phyloP scores from a whole-genome alignment of 2,797 vertebrate genomes.

The Phyllotis vaccarum region DNA sequence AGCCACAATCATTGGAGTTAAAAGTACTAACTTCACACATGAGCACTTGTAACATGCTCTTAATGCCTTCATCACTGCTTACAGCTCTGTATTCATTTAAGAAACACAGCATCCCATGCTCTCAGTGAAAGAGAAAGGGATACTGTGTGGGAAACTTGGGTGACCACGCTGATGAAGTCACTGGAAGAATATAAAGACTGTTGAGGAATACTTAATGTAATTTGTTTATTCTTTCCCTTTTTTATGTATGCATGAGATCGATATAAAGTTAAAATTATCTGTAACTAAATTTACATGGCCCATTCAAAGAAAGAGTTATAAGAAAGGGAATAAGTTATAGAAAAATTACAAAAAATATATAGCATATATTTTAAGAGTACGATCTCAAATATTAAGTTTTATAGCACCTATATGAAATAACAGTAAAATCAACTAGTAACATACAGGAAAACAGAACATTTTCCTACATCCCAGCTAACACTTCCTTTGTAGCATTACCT shows the following conservation, averaged over 20 bases:
- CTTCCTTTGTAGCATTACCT: constrained; percentile 88
- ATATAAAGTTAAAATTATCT: constrained; percentile 34
- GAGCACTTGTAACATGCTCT: not conserved
- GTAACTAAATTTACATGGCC: not conserved
- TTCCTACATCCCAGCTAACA: not conserved
- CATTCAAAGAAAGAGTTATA: not conserved
- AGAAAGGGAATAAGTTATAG: not conserved
- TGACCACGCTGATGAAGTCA: not conserved
- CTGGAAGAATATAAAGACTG: not conserved
- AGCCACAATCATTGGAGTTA: not conserved
- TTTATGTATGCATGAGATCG: not conserved
- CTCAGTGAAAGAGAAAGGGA: not conserved
- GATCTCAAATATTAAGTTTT: constrained; percentile 8
- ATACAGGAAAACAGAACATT: not conserved
- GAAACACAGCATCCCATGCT: not conserved
- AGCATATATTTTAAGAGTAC: not conserved
- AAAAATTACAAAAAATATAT: constrained; percentile 33
- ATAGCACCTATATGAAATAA: not conserved
- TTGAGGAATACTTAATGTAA: constrained; percentile 6
- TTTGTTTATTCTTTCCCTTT: constrained; percentile 27
- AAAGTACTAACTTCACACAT: constrained; percentile 26
- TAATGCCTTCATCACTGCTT: not conserved
- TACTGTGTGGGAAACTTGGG: not conserved
- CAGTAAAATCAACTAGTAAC: constrained; percentile 9
- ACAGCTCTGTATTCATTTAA: not conserved